These are phyloP conservation scores for Aramus guarauna DNA, from an alignment of 2,113 vertebrate genomes.

Conservation along the genomic window DNA sequence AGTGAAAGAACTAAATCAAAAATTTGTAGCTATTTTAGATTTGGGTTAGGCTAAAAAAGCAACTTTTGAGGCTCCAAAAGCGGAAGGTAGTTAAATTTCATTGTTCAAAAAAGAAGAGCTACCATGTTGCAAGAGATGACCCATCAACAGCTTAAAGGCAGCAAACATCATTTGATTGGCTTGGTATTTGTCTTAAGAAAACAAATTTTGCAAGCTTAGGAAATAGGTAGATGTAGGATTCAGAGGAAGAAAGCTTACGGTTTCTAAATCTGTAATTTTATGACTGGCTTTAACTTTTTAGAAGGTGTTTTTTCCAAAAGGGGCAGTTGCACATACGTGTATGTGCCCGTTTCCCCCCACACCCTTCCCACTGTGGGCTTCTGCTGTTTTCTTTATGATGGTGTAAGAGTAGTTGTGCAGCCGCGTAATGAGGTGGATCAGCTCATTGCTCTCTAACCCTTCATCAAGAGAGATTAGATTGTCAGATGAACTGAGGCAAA, in stretches of 20 bases:
- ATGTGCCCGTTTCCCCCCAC: rapidly evolving
- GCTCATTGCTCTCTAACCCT: neutral
- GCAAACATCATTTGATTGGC: neutral
- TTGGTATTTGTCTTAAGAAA: neutral
- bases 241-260: neutral
- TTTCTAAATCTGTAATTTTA: neutral
- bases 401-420: neutral
- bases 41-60: neutral
- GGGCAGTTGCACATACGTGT: rapidly evolving
- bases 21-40: neutral
- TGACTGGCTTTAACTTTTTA: neutral
- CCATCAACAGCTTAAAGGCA: neutral
- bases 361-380: neutral
- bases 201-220: neutral
- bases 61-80: neutral
- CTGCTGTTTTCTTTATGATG: neutral
- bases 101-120: neutral
- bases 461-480: neutral
- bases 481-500: neutral
- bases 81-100: neutral
- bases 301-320: neutral
- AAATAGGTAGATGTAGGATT: neutral
- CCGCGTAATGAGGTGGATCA: neutral
- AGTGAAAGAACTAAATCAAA: neutral
- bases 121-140: neutral